Evolutionary conservation across 2,113 vertebrate species (phyloP).

Genomic region (Hepsetus odoe): DNA sequence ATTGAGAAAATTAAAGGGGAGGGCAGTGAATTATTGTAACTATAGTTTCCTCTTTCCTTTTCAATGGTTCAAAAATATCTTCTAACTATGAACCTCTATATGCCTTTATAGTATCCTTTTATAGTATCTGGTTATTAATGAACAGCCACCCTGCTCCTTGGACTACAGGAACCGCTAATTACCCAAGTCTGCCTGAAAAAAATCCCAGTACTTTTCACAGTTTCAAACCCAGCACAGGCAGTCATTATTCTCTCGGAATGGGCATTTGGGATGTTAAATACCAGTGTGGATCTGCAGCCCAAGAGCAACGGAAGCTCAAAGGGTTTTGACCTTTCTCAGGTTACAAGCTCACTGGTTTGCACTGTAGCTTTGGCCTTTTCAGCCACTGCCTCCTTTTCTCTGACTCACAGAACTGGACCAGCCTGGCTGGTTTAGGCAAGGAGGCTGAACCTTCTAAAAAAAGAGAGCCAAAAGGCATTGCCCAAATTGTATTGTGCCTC

Average conservation of each 20-base stretch:
- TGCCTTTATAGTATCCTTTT: too few relatives aligned
- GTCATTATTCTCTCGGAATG: background rate
- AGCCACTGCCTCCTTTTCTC: constrained; percentile 55
- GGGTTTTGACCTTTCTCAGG: constrained; percentile 22
- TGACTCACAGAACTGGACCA: background rate
- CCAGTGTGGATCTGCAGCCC: background rate
- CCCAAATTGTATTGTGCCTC: background rate
- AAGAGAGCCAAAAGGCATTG: too few relatives aligned
- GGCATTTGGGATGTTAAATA: constrained; percentile 13
- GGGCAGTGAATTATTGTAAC: too few relatives aligned
- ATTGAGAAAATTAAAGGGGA: too few relatives aligned
- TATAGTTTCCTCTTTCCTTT: too few relatives aligned
- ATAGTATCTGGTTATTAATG: background rate
- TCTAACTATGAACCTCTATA: too few relatives aligned
- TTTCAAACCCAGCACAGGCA: background rate
- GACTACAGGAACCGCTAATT: background rate
- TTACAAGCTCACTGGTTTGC: background rate
- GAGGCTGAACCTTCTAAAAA: too few relatives aligned
- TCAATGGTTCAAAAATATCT: too few relatives aligned
- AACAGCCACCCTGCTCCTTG: background rate
- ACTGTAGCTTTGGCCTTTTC: constrained; percentile 51
- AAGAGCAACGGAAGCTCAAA: constrained; percentile 11
- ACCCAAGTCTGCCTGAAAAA: background rate
- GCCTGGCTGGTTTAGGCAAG: background rate
- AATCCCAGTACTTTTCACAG: background rate